Evolutionary conservation across 1,140 invertebrate species (phyloP).

Genomic region (Drosophila novamexicana): DNA sequence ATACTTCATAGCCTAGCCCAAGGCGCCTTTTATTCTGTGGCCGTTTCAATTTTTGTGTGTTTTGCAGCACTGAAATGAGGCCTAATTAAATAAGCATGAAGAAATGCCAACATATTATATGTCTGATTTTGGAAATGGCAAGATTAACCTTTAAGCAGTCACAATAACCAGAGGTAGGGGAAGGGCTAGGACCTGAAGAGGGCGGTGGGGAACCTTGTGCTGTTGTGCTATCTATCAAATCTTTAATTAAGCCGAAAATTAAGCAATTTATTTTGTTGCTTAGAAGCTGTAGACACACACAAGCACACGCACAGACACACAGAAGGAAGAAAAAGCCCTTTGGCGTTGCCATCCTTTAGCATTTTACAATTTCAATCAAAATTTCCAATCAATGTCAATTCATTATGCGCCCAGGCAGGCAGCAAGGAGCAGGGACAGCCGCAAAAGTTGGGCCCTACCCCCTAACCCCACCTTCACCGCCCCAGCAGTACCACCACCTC

Average conservation of each 20-base stretch:
- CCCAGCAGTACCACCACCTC: not conserved
- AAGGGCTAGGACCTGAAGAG: too few relatives aligned
- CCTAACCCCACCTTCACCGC: not conserved
- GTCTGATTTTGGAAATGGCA: conserved; percentile 3
- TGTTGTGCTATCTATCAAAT: conserved; percentile 56
- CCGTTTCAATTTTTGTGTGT: conserved; percentile 9
- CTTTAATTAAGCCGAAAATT: conserved; percentile 80
- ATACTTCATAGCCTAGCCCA: conserved; percentile 21
- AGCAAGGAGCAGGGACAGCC: conserved; percentile 11
- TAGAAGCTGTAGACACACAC: not conserved
- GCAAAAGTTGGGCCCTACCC: conserved; percentile 25
- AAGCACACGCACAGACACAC: not conserved
- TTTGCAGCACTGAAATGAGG: not conserved
- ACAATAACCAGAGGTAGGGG: conserved; percentile 14
- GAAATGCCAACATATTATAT: conserved; percentile 8
- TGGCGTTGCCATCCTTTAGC: conserved; percentile 47
- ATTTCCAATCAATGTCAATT: conserved; percentile 85
- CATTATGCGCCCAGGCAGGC: conserved; percentile 63
- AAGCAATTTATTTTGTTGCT: conserved; percentile 72
- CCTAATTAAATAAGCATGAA: conserved; percentile 37
- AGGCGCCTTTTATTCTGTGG: conserved; percentile 11
- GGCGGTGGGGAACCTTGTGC: not conserved
- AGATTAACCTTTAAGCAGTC: conserved; percentile 14
- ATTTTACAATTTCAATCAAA: conserved; percentile 80
- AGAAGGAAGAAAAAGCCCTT: conserved; percentile 9